phyloP scores from a whole-genome alignment of 2,888 invertebrate species.

The Drosophila yooni region DNA sequence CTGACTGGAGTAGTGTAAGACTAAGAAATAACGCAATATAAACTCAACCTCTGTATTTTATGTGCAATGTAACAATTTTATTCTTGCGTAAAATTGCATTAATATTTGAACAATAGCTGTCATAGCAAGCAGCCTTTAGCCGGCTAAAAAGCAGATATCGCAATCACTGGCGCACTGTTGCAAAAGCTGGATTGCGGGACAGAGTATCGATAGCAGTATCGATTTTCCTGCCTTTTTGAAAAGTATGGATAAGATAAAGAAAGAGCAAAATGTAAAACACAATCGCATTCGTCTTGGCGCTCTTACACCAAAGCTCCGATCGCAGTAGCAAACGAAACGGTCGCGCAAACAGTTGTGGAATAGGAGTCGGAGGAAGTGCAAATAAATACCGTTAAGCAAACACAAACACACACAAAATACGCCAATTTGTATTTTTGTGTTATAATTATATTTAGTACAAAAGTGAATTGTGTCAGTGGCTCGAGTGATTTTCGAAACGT shows the following conservation, averaged over 20 bases:
- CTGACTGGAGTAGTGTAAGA: background rate
- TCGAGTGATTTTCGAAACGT: conserved; percentile 21
- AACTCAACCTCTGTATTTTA: background rate
- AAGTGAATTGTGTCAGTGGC: conserved; percentile 36
- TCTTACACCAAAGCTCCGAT: conserved; percentile 44
- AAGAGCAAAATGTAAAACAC: conserved; percentile 18
- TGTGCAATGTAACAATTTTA: background rate
- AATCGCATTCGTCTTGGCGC: conserved; percentile 24
- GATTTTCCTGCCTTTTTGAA: conserved; percentile 6
- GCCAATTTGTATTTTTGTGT: conserved; percentile 16
- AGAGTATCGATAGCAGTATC: conserved; percentile 32
- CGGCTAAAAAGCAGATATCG: background rate
- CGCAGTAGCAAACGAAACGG: conserved; percentile 52
- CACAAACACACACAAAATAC: conserved; percentile 25
- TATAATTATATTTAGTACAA: conserved; percentile 45
- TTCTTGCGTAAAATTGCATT: background rate
- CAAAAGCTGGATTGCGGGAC: conserved; percentile 20
- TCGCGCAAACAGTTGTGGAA: conserved; percentile 47
- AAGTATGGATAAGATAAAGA: conserved; percentile 53
- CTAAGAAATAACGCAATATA: background rate
- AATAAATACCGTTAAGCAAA: conserved; percentile 53
- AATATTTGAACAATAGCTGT: background rate
- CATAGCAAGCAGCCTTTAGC: conserved; percentile 41
- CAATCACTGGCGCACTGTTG: background rate
- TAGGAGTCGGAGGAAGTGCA: conserved; percentile 26